These are phyloP conservation scores for Listronotus bonariensis DNA, from an alignment of 1,140 invertebrate genomes.

Conservation along the genomic window DNA sequence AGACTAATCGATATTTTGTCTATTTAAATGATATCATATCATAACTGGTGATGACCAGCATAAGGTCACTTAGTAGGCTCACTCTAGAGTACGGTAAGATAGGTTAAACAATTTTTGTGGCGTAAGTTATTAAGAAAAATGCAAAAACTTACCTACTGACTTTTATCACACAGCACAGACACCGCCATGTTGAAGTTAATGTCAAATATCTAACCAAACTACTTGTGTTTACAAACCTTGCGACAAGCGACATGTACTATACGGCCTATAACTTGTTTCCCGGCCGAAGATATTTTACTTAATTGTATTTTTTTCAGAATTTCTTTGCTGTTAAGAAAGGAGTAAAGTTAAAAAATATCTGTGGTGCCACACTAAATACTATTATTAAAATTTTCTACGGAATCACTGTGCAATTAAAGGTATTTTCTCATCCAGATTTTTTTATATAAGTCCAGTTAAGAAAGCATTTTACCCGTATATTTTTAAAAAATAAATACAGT, in stretches of 20 bases:
- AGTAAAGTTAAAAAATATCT: too few species aligned
- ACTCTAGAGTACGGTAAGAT: background rate
- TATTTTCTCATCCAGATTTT: too few species aligned
- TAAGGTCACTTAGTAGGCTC: background rate
- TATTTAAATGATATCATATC: slow-evolving; percentile 3
- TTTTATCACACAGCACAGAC: slow-evolving; percentile 32
- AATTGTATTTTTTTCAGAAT: too few species aligned
- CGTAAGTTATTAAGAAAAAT: slow-evolving; percentile 6
- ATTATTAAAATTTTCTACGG: too few species aligned
- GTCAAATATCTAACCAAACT: slow-evolving; percentile 37
- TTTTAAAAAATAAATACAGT: too few species aligned
- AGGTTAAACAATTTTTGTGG: background rate
- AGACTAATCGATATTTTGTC: slow-evolving; percentile 23
- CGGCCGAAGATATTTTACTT: slow-evolving; percentile 3
- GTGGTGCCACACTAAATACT: too few species aligned
- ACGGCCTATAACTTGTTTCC: slow-evolving; percentile 5
- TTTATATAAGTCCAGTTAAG: too few species aligned
- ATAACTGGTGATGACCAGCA: background rate
- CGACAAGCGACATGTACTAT: slow-evolving; percentile 11
- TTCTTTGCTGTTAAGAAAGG: too few species aligned
- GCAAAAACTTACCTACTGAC: slow-evolving; percentile 34
- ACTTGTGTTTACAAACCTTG: slow-evolving; percentile 36
- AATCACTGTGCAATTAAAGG: too few species aligned
- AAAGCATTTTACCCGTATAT: too few species aligned
- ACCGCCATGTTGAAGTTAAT: slow-evolving; percentile 37